Conservation (phyloP, 2,888 invertebrate genomes). For the Erynnis tages region DNA sequence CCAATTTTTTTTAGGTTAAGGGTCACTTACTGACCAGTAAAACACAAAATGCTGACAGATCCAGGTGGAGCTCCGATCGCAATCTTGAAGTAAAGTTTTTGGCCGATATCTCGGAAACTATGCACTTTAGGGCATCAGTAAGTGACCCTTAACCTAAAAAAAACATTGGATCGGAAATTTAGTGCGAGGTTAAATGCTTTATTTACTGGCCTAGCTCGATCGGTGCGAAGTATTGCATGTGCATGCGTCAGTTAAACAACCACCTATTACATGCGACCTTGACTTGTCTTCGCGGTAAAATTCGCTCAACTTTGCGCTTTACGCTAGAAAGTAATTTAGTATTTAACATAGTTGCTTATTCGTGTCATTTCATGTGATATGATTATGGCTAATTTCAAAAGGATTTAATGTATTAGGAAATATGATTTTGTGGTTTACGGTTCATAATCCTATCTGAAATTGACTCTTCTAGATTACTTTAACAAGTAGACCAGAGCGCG, state of each 20-base stretch:
- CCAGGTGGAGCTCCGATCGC: too few species aligned
- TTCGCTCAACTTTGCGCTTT: constrained; percentile 52
- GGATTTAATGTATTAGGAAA: constrained; percentile 1
- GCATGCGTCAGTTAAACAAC: constrained; percentile 58
- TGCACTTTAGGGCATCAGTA: too few species aligned
- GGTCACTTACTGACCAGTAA: too few species aligned
- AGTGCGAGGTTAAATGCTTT: too few species aligned
- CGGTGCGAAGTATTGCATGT: background rate
- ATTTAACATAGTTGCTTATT: constrained; percentile 14
- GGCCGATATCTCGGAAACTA: too few species aligned
- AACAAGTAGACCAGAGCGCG: background rate
- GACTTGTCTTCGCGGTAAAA: constrained; percentile 70
- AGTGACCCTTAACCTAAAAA: too few species aligned
- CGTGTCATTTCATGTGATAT: constrained; percentile 1
- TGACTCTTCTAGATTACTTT: constrained; percentile 1
- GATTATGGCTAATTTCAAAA: constrained; percentile 27
- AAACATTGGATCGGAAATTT: too few species aligned
- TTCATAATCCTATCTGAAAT: background rate
- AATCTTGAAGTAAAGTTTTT: too few species aligned
- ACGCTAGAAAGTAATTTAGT: constrained; percentile 41
- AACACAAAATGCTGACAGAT: too few species aligned
- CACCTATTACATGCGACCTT: constrained; percentile 62
- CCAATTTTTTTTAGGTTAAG: too few species aligned
- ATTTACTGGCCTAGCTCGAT: too few species aligned
- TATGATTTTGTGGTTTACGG: constrained; percentile 5